Evolutionary conservation across 2,888 invertebrate genomes (phyloP).

Genomic region (Apodemia zela): DNA sequence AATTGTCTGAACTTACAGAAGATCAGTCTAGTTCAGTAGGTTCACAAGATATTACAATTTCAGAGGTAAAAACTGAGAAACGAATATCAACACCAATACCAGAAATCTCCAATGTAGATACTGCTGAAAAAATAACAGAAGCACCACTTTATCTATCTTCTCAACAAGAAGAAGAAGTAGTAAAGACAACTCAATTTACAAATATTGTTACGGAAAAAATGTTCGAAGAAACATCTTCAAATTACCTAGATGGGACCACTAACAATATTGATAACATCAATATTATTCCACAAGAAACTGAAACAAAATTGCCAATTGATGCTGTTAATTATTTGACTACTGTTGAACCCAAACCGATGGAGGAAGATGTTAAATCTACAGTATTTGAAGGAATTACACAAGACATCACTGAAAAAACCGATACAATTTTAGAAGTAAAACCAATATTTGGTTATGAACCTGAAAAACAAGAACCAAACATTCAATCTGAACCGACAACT

Average conservation of each 20-base stretch:
- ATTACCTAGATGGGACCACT: neutral
- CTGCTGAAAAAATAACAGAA: slow-evolving; percentile 23
- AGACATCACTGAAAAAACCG: slow-evolving; percentile 18
- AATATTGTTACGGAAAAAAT: slow-evolving; percentile 13
- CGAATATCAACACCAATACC: slow-evolving; percentile 16
- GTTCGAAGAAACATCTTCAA: neutral
- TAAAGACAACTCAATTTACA: neutral
- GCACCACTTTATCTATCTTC: slow-evolving; percentile 15
- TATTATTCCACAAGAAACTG: slow-evolving; percentile 1
- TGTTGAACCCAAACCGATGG: neutral
- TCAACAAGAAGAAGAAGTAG: slow-evolving; percentile 24
- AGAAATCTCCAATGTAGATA: slow-evolving; percentile 1
- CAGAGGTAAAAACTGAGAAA: slow-evolving; percentile 22
- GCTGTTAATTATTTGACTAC: slow-evolving; percentile 7
- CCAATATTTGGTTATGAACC: neutral
- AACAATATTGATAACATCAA: neutral
- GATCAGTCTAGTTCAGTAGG: slow-evolving; percentile 15
- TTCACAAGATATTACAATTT: slow-evolving; percentile 16
- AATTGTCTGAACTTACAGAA: neutral
- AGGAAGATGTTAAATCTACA: slow-evolving; percentile 4
- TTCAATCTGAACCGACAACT: neutral
- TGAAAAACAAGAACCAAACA: slow-evolving; percentile 1
- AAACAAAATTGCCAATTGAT: neutral
- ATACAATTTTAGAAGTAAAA: slow-evolving; percentile 19
- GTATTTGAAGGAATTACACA: slow-evolving; percentile 13